These are phyloP conservation scores for Aplidium turbinatum DNA, from an alignment of 23 tunicate genomes.

Conservation along the genomic window DNA sequence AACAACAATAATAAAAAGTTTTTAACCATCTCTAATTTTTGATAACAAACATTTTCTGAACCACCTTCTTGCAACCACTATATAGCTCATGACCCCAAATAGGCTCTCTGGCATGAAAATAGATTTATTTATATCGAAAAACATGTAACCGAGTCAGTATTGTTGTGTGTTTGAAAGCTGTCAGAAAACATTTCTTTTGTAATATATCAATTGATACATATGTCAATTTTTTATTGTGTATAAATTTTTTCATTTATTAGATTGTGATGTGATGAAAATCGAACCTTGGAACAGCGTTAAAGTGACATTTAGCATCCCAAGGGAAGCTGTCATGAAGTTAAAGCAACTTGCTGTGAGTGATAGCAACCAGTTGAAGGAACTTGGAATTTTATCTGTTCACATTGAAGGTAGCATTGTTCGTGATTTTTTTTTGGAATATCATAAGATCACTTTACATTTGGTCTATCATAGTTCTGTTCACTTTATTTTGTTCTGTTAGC, in stretches of 20 bases:
- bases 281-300: constrained; percentile 92
- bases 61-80: too few relatives aligned
- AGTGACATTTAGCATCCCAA: constrained; percentile 81
- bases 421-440: too few relatives aligned
- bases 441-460: too few relatives aligned
- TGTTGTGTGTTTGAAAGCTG: neutral
- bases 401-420: constrained; percentile 89
- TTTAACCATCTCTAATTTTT: too few relatives aligned
- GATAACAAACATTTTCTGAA: too few relatives aligned
- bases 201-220: neutral
- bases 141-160: neutral
- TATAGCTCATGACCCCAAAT: too few relatives aligned
- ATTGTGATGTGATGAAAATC: constrained; percentile 60
- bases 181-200: neutral
- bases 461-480: too few relatives aligned
- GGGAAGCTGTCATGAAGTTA: constrained; percentile 67
- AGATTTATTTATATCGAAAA: constrained; percentile 3
- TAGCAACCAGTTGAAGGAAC: constrained; percentile 56
- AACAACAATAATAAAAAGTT: too few relatives aligned
- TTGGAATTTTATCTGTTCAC: constrained; percentile 83
- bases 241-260: constrained; percentile 30
- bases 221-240: neutral
- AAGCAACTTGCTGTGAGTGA: constrained; percentile 50
- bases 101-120: too few relatives aligned
- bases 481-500: too few relatives aligned